Percentiles rank a stretch among this genome's conserved stretches.
Conservation (phyloP, 1,140 invertebrate species). For the Lordiphosa mommai region DNA sequence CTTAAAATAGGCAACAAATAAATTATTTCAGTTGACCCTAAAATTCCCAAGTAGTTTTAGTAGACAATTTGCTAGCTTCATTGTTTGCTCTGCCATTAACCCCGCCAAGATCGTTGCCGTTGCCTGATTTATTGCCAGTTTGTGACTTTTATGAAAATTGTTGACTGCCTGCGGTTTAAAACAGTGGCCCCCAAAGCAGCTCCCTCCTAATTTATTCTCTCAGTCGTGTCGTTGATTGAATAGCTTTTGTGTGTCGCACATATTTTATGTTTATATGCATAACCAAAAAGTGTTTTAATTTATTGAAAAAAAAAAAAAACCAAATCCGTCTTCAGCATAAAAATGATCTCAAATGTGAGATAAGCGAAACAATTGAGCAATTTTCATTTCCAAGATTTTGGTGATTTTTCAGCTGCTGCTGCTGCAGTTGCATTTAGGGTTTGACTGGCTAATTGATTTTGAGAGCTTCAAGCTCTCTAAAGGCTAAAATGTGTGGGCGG, state of each 20-base stretch:
- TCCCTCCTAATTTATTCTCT: not conserved
- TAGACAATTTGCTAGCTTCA: too few relatives aligned
- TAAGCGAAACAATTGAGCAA: slow-evolving; percentile 57
- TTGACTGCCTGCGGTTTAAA: slow-evolving; percentile 6
- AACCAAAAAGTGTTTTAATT: slow-evolving; percentile 33
- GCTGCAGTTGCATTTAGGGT: slow-evolving; percentile 31
- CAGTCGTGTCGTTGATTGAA: slow-evolving; percentile 37
- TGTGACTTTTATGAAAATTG: slow-evolving; percentile 15
- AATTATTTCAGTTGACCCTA: too few relatives aligned
- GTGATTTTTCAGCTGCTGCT: slow-evolving; percentile 19
- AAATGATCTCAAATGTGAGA: slow-evolving; percentile 39
- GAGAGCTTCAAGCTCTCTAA: slow-evolving; percentile 43
- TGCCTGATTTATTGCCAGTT: slow-evolving; percentile 13
- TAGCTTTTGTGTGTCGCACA: slow-evolving; percentile 25
- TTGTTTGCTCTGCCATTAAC: too few relatives aligned
- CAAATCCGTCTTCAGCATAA: slow-evolving; percentile 4
- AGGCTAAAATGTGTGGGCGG: slow-evolving; percentile 37
- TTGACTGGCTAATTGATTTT: slow-evolving; percentile 15
- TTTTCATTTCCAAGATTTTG: slow-evolving; percentile 36
- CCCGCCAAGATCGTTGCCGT: not conserved
- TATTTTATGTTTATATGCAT: slow-evolving; percentile 11
- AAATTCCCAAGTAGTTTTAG: too few relatives aligned
- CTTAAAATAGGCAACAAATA: too few relatives aligned
- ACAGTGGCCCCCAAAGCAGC: not conserved
- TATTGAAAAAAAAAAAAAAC: slow-evolving; percentile 29